Evolutionary conservation across 2,888 invertebrate species (phyloP).

Genomic region (Pammene fasciana): DNA sequence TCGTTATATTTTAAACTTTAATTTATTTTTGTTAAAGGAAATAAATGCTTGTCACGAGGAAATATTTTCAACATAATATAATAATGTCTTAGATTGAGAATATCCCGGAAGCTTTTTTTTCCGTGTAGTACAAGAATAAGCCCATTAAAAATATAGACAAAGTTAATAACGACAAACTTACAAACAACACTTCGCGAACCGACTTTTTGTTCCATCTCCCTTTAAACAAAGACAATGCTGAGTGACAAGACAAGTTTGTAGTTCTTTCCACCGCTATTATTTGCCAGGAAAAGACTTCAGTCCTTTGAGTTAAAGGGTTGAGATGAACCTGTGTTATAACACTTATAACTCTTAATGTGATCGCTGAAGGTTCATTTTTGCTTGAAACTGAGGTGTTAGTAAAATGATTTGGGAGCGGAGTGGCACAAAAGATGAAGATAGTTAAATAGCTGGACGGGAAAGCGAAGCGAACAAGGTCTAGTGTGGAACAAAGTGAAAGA

Average conservation of each 20-base stretch:
- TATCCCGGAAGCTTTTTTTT: no score
- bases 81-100: no score
- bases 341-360: background rate
- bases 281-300: constrained; percentile 17
- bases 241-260: constrained; percentile 37
- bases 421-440: constrained; percentile 25
- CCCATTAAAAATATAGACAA: constrained; percentile 17
- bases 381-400: background rate
- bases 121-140: no score
- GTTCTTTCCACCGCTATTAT: constrained; percentile 34
- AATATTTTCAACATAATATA: no score
- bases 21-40: no score
- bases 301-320: constrained; percentile 30
- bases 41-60: no score
- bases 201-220: constrained; percentile 27
- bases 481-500: background rate
- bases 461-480: background rate
- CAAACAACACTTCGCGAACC: constrained; percentile 29
- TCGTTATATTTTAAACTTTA: no score
- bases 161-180: constrained; percentile 30
- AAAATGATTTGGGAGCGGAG: constrained; percentile 17
- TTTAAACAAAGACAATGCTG: constrained; percentile 29
- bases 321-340: background rate
- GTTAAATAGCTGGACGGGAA: constrained; percentile 21
- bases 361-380: background rate